Percentiles rank a stretch among this genome's conserved stretches.
phyloP scores from a whole-genome alignment of 2,888 invertebrate species.

The Blastobasis adustella region DNA sequence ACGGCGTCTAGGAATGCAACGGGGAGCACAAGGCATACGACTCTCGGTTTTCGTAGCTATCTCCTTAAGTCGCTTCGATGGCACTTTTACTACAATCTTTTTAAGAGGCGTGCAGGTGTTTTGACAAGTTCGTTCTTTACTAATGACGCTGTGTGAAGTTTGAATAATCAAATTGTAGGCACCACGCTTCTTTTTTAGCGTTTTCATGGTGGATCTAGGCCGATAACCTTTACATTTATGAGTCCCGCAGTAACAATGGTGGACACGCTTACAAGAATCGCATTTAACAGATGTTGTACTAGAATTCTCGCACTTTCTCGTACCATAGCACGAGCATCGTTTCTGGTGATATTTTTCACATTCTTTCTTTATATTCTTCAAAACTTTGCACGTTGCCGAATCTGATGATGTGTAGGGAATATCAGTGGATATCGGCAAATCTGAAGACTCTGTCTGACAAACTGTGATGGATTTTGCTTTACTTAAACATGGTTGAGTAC shows the following conservation, averaged over 20 bases:
- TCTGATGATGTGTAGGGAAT: slow-evolving; percentile 49
- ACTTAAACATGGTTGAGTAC: slow-evolving; percentile 31
- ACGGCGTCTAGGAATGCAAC: slow-evolving; percentile 33
- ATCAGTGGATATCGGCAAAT: slow-evolving; percentile 42
- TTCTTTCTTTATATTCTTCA: slow-evolving; percentile 60
- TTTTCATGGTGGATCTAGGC: slow-evolving; percentile 35
- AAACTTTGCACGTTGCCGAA: slow-evolving; percentile 50
- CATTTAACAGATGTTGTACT: slow-evolving; percentile 54
- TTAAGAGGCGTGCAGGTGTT: slow-evolving; percentile 34
- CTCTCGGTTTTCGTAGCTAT: slow-evolving; percentile 38
- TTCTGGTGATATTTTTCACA: slow-evolving; percentile 60
- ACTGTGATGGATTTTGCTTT: slow-evolving; percentile 26
- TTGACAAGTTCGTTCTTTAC: slow-evolving; percentile 37
- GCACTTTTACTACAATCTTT: slow-evolving; percentile 60
- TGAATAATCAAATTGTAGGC: slow-evolving; percentile 66
- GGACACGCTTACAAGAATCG: slow-evolving; percentile 46
- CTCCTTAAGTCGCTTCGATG: slow-evolving; percentile 44
- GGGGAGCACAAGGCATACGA: slow-evolving; percentile 22
- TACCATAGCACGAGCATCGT: slow-evolving; percentile 30
- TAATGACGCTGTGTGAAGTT: slow-evolving; percentile 55
- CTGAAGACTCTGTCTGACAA: slow-evolving; percentile 38
- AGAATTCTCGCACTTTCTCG: slow-evolving; percentile 43
- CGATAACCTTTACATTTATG: slow-evolving; percentile 48
- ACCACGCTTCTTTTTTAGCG: slow-evolving; percentile 47
- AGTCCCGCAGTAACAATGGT: slow-evolving; percentile 42